These are phyloP conservation scores for Malurus splendens DNA, from an alignment of 2,797 vertebrate species.

Conservation along the genomic window DNA sequence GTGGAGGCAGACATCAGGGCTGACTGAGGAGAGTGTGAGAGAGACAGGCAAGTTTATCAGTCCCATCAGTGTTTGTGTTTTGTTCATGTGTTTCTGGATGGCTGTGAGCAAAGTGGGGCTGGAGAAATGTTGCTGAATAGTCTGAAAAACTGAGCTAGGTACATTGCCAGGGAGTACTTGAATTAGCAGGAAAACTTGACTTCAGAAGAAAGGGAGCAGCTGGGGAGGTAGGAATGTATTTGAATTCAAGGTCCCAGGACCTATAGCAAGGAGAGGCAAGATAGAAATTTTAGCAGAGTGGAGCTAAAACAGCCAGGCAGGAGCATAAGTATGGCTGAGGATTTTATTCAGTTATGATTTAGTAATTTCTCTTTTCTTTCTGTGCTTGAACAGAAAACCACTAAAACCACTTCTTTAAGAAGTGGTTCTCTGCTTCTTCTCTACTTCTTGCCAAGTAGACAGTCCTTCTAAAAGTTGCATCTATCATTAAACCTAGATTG, in stretches of 20 bases:
- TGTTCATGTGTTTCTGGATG: background rate
- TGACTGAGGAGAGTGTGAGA: background rate
- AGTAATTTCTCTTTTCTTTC: background rate
- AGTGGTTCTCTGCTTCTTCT: too few species aligned
- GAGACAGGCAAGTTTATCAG: background rate
- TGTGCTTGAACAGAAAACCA: background rate
- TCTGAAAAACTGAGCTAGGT: background rate
- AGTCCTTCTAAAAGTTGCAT: background rate
- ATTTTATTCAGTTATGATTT: background rate
- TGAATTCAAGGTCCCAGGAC: background rate
- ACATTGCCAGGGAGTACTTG: background rate
- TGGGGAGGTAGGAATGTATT: background rate
- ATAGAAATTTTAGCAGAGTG: background rate
- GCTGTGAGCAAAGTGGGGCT: background rate
- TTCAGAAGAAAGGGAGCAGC: background rate
- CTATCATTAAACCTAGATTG: background rate
- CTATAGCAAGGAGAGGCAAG: background rate
- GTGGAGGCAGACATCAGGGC: background rate
- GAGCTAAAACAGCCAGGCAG: background rate
- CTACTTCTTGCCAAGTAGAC: background rate
- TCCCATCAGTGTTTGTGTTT: background rate
- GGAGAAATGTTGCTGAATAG: background rate
- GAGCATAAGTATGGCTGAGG: background rate
- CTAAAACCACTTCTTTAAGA: background rate
- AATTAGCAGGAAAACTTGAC: background rate